Percentiles rank a stretch among this genome's conserved stretches.
Conservation (phyloP, 2,888 invertebrate genomes). For the Lepidonotus clava region DNA sequence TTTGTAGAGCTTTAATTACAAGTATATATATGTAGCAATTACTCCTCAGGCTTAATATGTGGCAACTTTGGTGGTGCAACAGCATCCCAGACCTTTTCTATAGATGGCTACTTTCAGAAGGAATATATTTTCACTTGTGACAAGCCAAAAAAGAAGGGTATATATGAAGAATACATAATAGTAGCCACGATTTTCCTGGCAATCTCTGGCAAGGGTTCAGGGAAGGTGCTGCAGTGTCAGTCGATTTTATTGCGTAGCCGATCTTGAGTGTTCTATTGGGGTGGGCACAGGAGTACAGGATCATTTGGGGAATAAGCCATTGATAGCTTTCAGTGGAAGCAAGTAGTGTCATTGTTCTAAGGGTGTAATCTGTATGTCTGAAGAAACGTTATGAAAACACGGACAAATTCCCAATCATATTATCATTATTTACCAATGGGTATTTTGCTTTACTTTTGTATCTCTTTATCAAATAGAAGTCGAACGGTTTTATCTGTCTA, state of each 20-base stretch:
- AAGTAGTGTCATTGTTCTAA: no score
- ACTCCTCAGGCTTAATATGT: not conserved
- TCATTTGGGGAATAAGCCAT: no score
- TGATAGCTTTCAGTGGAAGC: no score
- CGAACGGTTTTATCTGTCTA: no score
- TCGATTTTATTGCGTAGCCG: not conserved
- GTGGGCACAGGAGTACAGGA: no score
- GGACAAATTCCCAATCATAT: no score
- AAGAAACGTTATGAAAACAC: no score
- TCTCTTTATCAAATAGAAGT: no score
- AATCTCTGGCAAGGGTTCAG: not conserved
- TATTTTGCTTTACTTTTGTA: no score
- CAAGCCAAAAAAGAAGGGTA: not conserved
- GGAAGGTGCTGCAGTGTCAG: not conserved
- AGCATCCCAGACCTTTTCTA: not conserved
- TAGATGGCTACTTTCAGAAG: not conserved
- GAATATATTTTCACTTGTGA: constrained; percentile 15
- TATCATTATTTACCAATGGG: no score
- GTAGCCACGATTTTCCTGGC: constrained; percentile 4
- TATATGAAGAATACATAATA: not conserved
- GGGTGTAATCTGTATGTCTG: no score
- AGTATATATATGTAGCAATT: not conserved
- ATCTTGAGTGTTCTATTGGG: no score
- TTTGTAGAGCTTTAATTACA: constrained; percentile 1
- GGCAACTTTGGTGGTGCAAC: not conserved